Conservation (phyloP, 2,888 invertebrate species). For the Venusia cambrica region DNA sequence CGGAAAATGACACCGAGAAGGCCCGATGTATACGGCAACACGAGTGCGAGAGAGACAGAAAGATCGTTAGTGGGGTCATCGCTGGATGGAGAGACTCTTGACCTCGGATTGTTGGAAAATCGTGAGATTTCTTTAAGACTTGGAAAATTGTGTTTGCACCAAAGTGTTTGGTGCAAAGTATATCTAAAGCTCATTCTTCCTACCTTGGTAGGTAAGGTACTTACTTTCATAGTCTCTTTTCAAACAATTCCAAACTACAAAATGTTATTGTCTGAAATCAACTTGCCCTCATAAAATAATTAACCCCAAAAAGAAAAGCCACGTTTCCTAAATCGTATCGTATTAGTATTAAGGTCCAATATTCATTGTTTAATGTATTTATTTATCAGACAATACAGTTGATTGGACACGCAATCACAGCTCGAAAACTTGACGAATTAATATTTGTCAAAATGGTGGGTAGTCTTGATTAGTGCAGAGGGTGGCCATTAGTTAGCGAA, state of each 20-base stretch:
- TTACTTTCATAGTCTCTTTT: no score
- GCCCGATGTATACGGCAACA: neutral
- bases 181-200: no score
- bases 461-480: slow-evolving; percentile 55
- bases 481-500: no score
- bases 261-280: no score
- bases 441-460: slow-evolving; percentile 68
- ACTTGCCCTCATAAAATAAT: no score
- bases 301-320: neutral
- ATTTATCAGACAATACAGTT: slow-evolving; percentile 40
- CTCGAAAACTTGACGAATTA: slow-evolving; percentile 67
- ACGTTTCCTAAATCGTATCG: neutral
- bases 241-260: no score
- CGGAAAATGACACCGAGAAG: slow-evolving; percentile 1
- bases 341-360: slow-evolving; percentile 3
- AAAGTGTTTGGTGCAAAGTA: no score
- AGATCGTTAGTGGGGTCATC: slow-evolving; percentile 19
- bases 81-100: slow-evolving; percentile 19
- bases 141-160: no score
- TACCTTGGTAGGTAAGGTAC: no score
- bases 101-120: slow-evolving; percentile 14
- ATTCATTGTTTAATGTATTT: slow-evolving; percentile 3
- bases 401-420: slow-evolving; percentile 70
- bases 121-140: no score
- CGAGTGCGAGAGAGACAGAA: slow-evolving; percentile 13